Base-by-base conservation (phyloP, 2,797 vertebrate genomes). In the Enteromius treurensis region DNA sequence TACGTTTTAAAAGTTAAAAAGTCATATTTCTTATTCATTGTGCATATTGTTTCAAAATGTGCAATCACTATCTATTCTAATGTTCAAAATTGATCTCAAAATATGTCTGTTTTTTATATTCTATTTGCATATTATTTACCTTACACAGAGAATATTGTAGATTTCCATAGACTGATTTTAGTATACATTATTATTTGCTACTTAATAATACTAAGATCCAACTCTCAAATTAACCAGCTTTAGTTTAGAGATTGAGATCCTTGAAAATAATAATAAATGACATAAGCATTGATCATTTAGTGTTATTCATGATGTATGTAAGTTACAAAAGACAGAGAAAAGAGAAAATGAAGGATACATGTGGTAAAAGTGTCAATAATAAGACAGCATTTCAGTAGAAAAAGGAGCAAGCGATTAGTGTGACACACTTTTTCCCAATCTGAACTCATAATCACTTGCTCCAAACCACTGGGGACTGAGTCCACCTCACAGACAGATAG, bases 381-480 rank as follows among this genome's bases (percentile, higher is more conserved):
- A 51, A 73, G 70, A 19, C 26, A 74, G 26, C 17, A 29, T 45
- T 64, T 65, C 26, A 34, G 23, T 90, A 87, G 85, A 71, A 0
- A 67, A 84, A 55, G 13, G 10, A 64, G 60, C 29, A 60, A 68
- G 40, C 11, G 17, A 60, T 70, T 58, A 64, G 51, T 14, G 29
- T 82, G 68, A 82, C 84, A 77, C 29, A 78, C 65, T 71, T 90
- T 94, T 94, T 91, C 91, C 90, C 90, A 91, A 81, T 91, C 87
- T 84, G 83, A 58, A 85, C 0, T 53, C 81, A 80, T 91, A 89
- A 95, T 92, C 89, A 69, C 88, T 93, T 92, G 90, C 85, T 89
- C 84, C 77, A 88, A 86, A 88, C 84, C 88, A 82, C 85, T 67
- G 6, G 78, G 85, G 82, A 60, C 21, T 64, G 42, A 68, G 34